These are phyloP conservation scores for Paratilapia polleni DNA, from an alignment of 2,113 vertebrate species.

Conservation along the genomic window DNA sequence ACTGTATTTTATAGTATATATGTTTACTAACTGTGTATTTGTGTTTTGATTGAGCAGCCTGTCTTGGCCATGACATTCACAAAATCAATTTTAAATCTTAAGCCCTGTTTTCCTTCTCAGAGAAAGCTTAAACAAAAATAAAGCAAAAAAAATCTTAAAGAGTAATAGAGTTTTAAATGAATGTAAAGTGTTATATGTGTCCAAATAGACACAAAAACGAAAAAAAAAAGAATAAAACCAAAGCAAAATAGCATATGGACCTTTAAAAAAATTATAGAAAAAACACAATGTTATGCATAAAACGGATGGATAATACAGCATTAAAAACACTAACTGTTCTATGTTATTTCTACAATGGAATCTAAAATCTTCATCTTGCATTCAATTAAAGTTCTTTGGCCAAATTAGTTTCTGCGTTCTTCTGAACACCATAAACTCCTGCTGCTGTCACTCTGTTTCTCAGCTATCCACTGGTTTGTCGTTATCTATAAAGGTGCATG, in stretches of 20 bases:
- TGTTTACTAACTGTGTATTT: no score
- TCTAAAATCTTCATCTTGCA: not conserved
- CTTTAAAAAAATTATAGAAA: no score
- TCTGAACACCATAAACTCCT: not conserved
- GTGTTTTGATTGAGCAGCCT: not conserved
- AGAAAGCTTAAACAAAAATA: no score
- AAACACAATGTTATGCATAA: not conserved
- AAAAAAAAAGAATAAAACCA: not conserved
- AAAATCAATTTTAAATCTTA: not conserved
- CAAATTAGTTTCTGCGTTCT: not conserved
- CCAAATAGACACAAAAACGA: not conserved
- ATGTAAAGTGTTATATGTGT: no score
- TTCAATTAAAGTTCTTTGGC: not conserved
- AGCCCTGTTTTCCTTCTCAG: not conserved
- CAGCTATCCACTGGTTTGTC: not conserved
- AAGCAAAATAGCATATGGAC: not conserved
- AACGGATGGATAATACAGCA: not conserved
- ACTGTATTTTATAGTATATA: not conserved
- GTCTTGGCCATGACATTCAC: fast-evolving
- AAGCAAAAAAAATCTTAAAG: not conserved
- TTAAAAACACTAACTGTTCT: not conserved
- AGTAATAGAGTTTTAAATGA: no score
- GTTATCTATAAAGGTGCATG: constrained; percentile 52
- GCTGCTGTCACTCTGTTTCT: constrained; percentile 9
- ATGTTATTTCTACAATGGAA: not conserved